phyloP scores from a whole-genome alignment of 2,113 vertebrate genomes.

The Pangasianodon hypophthalmus region DNA sequence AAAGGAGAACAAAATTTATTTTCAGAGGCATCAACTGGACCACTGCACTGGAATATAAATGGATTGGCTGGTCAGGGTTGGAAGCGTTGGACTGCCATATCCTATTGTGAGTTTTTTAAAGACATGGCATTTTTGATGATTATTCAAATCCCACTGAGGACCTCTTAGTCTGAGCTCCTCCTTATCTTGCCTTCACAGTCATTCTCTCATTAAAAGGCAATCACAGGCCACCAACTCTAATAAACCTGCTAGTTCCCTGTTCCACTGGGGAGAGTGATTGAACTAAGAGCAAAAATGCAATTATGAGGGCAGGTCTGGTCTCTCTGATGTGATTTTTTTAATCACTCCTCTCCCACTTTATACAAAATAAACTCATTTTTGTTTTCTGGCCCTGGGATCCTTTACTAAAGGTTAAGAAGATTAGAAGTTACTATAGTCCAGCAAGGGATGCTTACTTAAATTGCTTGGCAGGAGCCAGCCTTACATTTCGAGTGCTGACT shows the following conservation, averaged over 20 bases:
- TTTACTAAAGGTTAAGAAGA: constrained; percentile 61
- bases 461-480: constrained; percentile 54
- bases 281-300: constrained; percentile 63
- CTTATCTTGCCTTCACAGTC: constrained; percentile 86
- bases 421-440: constrained; percentile 47
- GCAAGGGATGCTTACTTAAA: constrained; percentile 35
- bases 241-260: constrained; percentile 85
- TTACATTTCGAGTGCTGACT: constrained; percentile 7
- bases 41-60: constrained; percentile 70
- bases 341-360: constrained; percentile 15
- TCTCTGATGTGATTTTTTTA: constrained; percentile 33
- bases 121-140: constrained; percentile 76
- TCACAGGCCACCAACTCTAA: constrained; percentile 87
- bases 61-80: constrained; percentile 57
- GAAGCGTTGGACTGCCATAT: constrained; percentile 46
- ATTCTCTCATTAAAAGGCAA: constrained; percentile 90
- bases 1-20: constrained; percentile 63
- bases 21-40: constrained; percentile 59
- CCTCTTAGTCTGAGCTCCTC: constrained; percentile 71
- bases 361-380: constrained; percentile 47
- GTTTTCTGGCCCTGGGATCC: constrained; percentile 42
- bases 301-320: constrained; percentile 75
- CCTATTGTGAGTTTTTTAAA: constrained; percentile 75
- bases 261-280: constrained; percentile 59
- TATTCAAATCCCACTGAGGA: constrained; percentile 80